Conservation (phyloP, 2,113 vertebrate genomes). For the Neofelis nebulosa region DNA sequence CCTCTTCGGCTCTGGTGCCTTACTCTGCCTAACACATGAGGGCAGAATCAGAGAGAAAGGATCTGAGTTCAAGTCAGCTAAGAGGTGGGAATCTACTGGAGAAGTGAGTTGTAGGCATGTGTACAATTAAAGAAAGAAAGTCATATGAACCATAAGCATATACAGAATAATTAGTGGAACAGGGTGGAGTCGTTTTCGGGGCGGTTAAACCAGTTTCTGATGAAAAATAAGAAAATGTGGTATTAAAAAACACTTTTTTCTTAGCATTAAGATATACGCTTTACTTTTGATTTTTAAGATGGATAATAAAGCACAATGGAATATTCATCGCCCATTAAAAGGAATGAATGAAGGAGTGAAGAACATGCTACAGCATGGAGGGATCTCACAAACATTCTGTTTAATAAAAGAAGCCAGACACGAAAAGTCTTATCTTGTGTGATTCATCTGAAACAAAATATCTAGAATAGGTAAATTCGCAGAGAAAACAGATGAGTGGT, state of each 20-base stretch:
- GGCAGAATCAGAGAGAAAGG: not conserved
- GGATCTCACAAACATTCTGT: not conserved
- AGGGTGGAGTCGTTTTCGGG: not conserved
- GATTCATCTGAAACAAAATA: not conserved
- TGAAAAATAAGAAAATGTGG: not conserved
- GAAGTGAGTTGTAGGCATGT: not conserved
- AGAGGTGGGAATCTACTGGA: not conserved
- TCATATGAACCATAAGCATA: not conserved
- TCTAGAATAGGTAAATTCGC: not conserved
- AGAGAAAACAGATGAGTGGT: not conserved
- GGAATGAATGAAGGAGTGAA: not conserved
- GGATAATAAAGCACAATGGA: not conserved
- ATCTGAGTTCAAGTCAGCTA: not conserved
- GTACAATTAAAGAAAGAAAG: not conserved
- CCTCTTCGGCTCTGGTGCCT: not conserved
- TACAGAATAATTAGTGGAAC: not conserved
- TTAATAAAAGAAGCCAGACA: not conserved
- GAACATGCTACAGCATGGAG: not conserved
- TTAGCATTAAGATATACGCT: conserved; percentile 7
- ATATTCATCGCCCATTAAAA: not conserved
- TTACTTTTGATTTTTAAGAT: conserved; percentile 34
- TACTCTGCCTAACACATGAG: not conserved
- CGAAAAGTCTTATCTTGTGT: not conserved
- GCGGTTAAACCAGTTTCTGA: not conserved
- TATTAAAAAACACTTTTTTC: not conserved